A percentile compares a stretch with the other conserved stretches of the same genome.
Evolutionary conservation across 2,888 invertebrate genomes (phyloP).

Genomic region (Chymomyza procnemis): DNA sequence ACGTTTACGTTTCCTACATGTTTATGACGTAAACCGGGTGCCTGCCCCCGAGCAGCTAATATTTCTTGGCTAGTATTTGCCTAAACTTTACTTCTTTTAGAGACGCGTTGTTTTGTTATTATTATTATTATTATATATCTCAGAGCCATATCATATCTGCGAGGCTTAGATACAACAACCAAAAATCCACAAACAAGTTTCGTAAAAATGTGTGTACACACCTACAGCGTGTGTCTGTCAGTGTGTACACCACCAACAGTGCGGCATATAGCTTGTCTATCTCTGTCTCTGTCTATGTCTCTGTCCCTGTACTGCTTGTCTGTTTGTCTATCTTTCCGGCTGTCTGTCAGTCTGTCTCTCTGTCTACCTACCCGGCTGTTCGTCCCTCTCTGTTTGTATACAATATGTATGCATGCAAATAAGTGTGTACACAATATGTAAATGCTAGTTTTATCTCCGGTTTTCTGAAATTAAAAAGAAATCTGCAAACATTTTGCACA

Average conservation of each 20-base stretch:
- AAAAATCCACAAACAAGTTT: background rate
- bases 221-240: background rate
- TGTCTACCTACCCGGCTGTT: background rate
- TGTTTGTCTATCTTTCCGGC: background rate
- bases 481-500: background rate
- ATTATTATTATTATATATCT: slow-evolving; percentile 28
- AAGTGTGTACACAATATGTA: slow-evolving; percentile 6
- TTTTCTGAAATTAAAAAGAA: slow-evolving; percentile 18
- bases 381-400: slow-evolving; percentile 1
- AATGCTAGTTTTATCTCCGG: slow-evolving; percentile 6
- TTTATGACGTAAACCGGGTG: slow-evolving; percentile 53
- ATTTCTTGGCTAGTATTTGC: slow-evolving; percentile 15
- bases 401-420: slow-evolving; percentile 32
- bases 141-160: background rate
- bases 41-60: slow-evolving; percentile 8
- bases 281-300: no score
- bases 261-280: no score
- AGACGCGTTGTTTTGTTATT: slow-evolving; percentile 23
- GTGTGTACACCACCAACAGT: no score
- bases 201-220: background rate
- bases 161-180: background rate
- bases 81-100: slow-evolving; percentile 23
- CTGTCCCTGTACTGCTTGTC: no score
- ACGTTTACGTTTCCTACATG: slow-evolving; percentile 44
- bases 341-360: background rate